Evolutionary conservation across 2,797 vertebrate genomes (phyloP).

Genomic region (Bucorvus abyssinicus): DNA sequence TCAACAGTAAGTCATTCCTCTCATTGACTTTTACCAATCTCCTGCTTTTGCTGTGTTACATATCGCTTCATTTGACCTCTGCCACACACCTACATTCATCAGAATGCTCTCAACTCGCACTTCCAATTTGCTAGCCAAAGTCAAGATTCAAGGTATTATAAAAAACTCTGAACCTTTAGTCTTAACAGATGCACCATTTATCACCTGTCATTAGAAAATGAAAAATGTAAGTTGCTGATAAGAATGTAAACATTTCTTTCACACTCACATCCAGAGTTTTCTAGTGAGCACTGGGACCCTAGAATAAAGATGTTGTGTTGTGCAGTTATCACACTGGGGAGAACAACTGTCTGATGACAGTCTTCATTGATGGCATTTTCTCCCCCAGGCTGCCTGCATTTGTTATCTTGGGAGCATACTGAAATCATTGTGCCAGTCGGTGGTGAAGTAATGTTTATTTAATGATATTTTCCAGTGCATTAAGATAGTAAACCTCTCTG

Average conservation of each 20-base stretch:
- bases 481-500: not conserved
- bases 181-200: not conserved
- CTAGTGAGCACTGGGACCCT: not conserved
- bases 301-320: not conserved
- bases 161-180: not conserved
- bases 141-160: not conserved
- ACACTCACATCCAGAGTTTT: not conserved
- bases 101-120: not conserved
- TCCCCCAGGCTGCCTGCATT: not conserved
- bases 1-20: conserved; percentile 54
- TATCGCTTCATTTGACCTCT: not conserved
- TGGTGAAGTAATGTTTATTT: not conserved
- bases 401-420: not conserved
- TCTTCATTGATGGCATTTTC: not conserved
- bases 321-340: not conserved
- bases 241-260: not conserved
- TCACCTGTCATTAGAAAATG: not conserved
- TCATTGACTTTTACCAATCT: not conserved
- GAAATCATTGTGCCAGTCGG: not conserved
- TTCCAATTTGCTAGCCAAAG: not conserved
- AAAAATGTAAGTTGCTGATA: not conserved
- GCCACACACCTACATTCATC: not conserved
- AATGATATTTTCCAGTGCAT: not conserved
- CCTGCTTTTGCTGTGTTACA: not conserved
- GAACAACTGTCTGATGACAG: not conserved